Evolutionary conservation across 2,113 vertebrate genomes (phyloP), one percentile per base, ranked within the genome.

Genomic region (Aramus guarauna): DNA sequence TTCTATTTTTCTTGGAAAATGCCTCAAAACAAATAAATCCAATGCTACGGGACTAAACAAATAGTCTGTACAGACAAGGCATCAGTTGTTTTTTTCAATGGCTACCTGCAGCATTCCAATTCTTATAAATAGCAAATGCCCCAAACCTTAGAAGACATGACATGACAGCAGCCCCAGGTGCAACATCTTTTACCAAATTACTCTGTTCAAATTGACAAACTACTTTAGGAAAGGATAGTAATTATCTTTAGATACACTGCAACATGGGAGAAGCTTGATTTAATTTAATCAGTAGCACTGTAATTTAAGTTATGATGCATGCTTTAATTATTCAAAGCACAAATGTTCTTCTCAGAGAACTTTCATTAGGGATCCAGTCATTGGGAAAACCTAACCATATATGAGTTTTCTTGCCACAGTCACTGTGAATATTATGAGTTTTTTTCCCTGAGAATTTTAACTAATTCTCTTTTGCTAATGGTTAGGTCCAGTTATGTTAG

Each of bases 241-340:
- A 97, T 97, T 97, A 96, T 90, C 92, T 92, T 97, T 95, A 88
- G 93, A 88, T 59, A 74, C 67, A 90, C 48, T 64, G 68, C 72
- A 83, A 90, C 87, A 81, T 29, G 26, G 39, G 91, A 87, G 39
- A 79, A 96, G 39, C 48, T 95, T 85, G 88, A 72, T 94, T 96
- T 97, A 97, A 97, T 97, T 97, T 97, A 97, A 97, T 97, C 84
- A 94, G 69, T 85, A 92, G 39, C 29, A 45, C 39, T 75, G 48
- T 92, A 95, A 97, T 97, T 97, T 95, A 97, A 84, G 94, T 96
- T 96, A 96, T 93, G 53, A 83, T 94, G 60, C 68, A 93, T 59
- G 48, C 22, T 97, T 96, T 97, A 96, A 97, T 96, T 96, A 97
- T 96, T 97, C 71, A 95, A 67, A 72, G 56, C 52, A 55, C 20